phyloP scores from a whole-genome alignment of 2,888 invertebrate species.

The Crocallis elinguaria region DNA sequence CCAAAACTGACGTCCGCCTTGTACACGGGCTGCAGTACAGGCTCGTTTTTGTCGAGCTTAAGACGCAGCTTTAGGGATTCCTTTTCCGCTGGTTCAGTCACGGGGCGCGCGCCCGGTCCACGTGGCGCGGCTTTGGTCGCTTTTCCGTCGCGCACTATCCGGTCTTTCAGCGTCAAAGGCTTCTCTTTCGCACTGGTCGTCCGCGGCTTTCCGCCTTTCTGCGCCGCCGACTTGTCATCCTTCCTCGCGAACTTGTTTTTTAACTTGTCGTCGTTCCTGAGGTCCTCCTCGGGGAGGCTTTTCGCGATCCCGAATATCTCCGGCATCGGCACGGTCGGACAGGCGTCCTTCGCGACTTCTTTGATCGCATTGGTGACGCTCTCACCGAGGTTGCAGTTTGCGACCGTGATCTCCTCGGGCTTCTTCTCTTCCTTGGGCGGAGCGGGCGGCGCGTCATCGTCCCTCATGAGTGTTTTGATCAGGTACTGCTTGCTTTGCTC shows the following conservation, averaged over 20 bases:
- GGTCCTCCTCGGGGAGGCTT: constrained; percentile 60
- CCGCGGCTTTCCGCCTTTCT: constrained; percentile 73
- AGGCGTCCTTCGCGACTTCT: constrained; percentile 15
- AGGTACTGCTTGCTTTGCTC: constrained; percentile 92
- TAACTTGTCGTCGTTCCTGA: constrained; percentile 62
- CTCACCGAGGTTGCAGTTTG: constrained; percentile 61
- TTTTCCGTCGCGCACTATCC: constrained; percentile 71
- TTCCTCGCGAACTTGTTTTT: constrained; percentile 51
- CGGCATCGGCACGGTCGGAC: constrained; percentile 55
- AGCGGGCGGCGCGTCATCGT: constrained; percentile 92
- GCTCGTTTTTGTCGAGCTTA: constrained; percentile 93
- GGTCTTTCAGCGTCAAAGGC: constrained; percentile 70
- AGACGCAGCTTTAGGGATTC: constrained; percentile 93
- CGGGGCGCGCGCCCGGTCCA: constrained; percentile 42
- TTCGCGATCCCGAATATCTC: constrained; percentile 85
- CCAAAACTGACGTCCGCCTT: constrained; percentile 92
- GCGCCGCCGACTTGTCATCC: constrained; percentile 64
- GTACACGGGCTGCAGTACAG: constrained; percentile 90
- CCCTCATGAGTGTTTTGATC: constrained; percentile 95
- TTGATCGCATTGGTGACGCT: constrained; percentile 32
- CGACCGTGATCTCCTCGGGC: constrained; percentile 80
- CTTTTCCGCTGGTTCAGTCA: constrained; percentile 70
- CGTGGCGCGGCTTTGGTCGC: constrained; percentile 72
- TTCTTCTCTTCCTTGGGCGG: constrained; percentile 85
- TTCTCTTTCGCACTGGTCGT: constrained; percentile 71